Percentiles rank a stretch among this genome's conserved stretches.
phyloP scores from a whole-genome alignment of 92 coral and sea anemone genomes.

The Palythoa grandiflora region DNA sequence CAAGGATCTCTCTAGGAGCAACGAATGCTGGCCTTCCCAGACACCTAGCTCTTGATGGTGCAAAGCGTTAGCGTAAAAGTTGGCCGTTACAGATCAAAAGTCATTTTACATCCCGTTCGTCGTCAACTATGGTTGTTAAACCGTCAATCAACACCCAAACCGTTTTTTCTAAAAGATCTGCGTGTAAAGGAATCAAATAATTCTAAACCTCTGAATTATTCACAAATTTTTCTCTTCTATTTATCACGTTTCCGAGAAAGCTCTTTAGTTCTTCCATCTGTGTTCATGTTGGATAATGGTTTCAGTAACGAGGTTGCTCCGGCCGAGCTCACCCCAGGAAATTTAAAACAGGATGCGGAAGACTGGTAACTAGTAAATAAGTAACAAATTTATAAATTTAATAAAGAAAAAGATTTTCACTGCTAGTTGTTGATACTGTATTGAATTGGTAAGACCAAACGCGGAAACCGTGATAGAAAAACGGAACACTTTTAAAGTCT shows the following conservation, averaged over 20 bases:
- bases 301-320: too few relatives aligned
- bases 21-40: conserved; percentile 60
- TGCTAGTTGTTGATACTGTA: too few relatives aligned
- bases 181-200: conserved; percentile 53
- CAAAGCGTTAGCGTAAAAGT: conserved; percentile 35
- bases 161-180: conserved; percentile 64
- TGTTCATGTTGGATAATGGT: too few relatives aligned
- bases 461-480: too few relatives aligned
- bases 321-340: too few relatives aligned
- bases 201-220: conserved; percentile 10
- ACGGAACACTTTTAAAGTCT: too few relatives aligned
- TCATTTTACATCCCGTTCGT: conserved; percentile 53
- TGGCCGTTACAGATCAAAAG: conserved; percentile 37
- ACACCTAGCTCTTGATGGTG: conserved; percentile 2
- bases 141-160: conserved; percentile 44
- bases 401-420: too few relatives aligned
- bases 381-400: too few relatives aligned
- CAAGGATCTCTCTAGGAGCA: conserved; percentile 56
- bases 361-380: too few relatives aligned
- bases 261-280: conserved; percentile 3
- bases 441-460: too few relatives aligned
- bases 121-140: conserved; percentile 52
- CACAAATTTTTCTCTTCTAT: conserved; percentile 10
- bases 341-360: too few relatives aligned
- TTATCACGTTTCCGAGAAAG: conserved; percentile 12